Evolutionary conservation across 2,797 vertebrate species (phyloP).

Genomic region (Setipinna tenuifilis): DNA sequence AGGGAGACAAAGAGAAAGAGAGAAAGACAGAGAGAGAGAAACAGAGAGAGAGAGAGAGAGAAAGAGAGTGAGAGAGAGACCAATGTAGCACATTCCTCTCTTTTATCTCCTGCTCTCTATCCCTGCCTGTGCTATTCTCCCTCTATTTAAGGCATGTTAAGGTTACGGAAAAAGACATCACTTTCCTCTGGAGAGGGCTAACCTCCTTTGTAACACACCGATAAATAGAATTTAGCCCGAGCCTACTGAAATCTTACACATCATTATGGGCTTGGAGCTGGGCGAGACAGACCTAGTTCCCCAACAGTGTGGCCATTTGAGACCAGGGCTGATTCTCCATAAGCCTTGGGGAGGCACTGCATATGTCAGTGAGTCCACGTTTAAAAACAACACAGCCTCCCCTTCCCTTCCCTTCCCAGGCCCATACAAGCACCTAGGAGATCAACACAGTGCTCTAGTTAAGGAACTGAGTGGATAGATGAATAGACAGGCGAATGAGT

Average conservation of each 20-base stretch:
- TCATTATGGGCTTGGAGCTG: conserved; percentile 13
- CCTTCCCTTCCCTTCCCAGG: not conserved
- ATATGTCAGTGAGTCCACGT: too few relatives aligned
- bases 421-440: not conserved
- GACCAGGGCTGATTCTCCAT: not conserved
- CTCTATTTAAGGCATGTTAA: conserved; percentile 12
- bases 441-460: too few relatives aligned
- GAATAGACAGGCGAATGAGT: too few relatives aligned
- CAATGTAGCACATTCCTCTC: not conserved
- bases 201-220: conserved; percentile 18
- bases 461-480: too few relatives aligned
- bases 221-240: conserved; percentile 22
- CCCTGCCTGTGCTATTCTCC: not conserved
- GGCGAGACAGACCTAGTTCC: conserved; percentile 9
- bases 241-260: conserved; percentile 14
- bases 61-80: conserved; percentile 8
- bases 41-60: not conserved
- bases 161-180: conserved; percentile 21
- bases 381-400: too few relatives aligned
- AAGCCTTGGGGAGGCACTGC: not conserved
- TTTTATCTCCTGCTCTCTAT: not conserved
- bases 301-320: not conserved
- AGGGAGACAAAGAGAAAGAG: conserved; percentile 29
- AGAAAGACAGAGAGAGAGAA: not conserved
- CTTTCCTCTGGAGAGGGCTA: conserved; percentile 7